Conservation (phyloP, 1,140 invertebrate genomes). For the Orius insidiosus region DNA sequence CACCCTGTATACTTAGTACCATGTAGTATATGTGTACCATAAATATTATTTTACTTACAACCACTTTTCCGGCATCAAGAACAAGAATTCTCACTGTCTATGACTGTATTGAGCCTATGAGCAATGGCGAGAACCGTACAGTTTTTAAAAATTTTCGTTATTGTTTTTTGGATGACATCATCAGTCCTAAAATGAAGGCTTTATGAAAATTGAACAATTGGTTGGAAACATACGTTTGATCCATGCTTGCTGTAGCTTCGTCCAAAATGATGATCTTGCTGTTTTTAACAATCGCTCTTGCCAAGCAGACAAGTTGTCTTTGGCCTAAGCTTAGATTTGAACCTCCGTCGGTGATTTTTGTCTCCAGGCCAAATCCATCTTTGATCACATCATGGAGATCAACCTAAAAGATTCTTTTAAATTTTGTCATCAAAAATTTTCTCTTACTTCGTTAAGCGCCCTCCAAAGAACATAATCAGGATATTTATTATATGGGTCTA, state of each 20-base stretch:
- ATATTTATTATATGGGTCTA: constrained; percentile 68
- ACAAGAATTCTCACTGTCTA: constrained; percentile 60
- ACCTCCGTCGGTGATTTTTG: constrained; percentile 30
- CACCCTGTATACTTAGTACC: too few relatives aligned
- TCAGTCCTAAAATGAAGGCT: constrained; percentile 39
- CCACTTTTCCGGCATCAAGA: constrained; percentile 41
- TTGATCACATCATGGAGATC: neutral
- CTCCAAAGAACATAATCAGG: constrained; percentile 63
- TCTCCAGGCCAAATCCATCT: constrained; percentile 15
- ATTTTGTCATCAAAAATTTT: neutral
- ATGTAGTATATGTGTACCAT: too few relatives aligned
- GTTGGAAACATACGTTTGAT: constrained; percentile 30
- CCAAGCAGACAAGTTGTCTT: constrained; percentile 60
- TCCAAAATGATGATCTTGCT: constrained; percentile 63
- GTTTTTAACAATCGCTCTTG: constrained; percentile 51
- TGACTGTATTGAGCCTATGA: constrained; percentile 52
- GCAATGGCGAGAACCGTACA: constrained; percentile 68
- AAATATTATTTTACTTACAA: too few relatives aligned
- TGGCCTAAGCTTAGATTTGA: constrained; percentile 61
- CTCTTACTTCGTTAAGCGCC: constrained; percentile 46
- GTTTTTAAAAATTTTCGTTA: constrained; percentile 34
- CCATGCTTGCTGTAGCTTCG: constrained; percentile 63
- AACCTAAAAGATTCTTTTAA: neutral
- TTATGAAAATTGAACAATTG: too few relatives aligned
- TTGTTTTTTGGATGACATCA: constrained; percentile 40